A percentile compares a stretch with the other conserved stretches of the same genome.
phyloP scores from a whole-genome alignment of 2,113 vertebrate species.

The Stercorarius parasiticus region DNA sequence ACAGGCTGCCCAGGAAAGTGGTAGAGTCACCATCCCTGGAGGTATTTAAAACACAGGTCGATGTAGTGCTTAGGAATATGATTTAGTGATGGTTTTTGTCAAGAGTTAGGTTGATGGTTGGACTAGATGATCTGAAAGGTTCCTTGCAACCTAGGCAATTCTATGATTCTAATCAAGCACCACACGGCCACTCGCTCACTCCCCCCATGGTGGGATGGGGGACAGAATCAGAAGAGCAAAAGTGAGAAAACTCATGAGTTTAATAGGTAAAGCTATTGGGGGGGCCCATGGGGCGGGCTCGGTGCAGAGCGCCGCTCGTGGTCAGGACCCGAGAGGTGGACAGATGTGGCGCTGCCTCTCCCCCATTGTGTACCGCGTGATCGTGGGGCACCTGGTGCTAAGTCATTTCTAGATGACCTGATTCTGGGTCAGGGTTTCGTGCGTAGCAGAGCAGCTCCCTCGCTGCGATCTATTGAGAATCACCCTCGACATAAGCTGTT shows the following conservation, averaged over 20 bases:
- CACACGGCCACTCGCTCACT: neutral
- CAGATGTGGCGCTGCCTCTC: neutral
- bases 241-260: neutral
- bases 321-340: neutral
- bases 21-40: too few species aligned
- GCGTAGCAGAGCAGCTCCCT: neutral
- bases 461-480: neutral
- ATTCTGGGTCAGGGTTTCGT: neutral
- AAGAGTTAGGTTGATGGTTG: too few species aligned
- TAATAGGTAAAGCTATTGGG: neutral
- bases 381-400: neutral
- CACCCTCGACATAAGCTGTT: neutral
- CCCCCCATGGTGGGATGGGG: neutral
- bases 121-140: too few species aligned
- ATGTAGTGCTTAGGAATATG: too few species aligned
- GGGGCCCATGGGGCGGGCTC: neutral
- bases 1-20: too few species aligned
- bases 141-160: too few species aligned
- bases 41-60: too few species aligned
- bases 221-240: neutral
- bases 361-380: accelerated
- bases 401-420: neutral
- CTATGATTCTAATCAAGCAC: too few species aligned
- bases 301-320: accelerated
- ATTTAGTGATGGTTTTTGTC: too few species aligned